Base-by-base conservation (phyloP, 2,797 vertebrate genomes). In the Mormyrops attenuatus region DNA sequence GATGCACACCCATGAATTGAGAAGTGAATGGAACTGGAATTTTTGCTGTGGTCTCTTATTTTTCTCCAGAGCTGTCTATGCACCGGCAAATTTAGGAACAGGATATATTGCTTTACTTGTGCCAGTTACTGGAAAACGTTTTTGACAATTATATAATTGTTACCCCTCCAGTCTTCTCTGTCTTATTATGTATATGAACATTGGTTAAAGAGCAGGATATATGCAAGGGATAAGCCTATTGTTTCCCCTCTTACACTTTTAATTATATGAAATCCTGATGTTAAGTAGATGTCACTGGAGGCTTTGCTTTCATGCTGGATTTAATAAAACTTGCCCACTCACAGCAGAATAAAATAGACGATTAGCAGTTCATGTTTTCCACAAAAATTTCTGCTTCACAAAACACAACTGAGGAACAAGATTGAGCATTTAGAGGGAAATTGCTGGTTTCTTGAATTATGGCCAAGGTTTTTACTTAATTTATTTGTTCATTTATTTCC, bases 211-310 rank as follows among this genome's bases (percentile, higher is more conserved):
- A 53, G 52, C 85, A 55, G 85, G 85, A 20, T 57, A 87, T 57
- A n/a, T 55, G 13, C 22, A 38, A 57, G 30, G 50, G 5, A 53
- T 55, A 53, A 34, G 52, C 22, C 49, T 53, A 86, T 87, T 53
- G 85, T 87, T 87, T 87, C 44, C 26, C 6, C 85, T 87, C 44
- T 85, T 85, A n/a, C 13, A 52, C 82, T 50, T 77, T 85, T 85
- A 85, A 85, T 85, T 85, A 85, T 49, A 85, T 26, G n/a, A 22
- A 85, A 85, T 85, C 82, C 82, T 49, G 82, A 85, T 85, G 85
- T 87, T 55, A 87, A 55, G 49, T 53, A 34, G 13, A 55, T 87
- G 85, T 53, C 52, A 85, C 44, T 50, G 9, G 9, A 34, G 85
- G 85, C 26, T 34, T 57, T 87, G 9, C 52, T 87, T 87, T 87